Conservation (phyloP, 2,113 vertebrate genomes). For the Dasyurus viverrinus region DNA sequence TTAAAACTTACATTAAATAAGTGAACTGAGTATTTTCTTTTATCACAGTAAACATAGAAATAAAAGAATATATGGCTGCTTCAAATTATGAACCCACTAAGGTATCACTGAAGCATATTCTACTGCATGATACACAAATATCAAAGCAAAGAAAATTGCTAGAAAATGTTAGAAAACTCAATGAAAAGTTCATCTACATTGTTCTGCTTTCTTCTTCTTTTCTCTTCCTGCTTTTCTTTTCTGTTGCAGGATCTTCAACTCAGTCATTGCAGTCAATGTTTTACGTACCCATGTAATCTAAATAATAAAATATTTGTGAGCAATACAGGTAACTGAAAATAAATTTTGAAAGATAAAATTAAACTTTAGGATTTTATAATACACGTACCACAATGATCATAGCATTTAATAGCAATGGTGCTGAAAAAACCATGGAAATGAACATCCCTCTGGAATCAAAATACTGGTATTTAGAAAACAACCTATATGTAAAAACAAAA, state of each 20-base stretch:
- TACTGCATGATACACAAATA: not conserved
- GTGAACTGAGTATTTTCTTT: not conserved
- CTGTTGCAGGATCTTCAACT: conserved; percentile 90
- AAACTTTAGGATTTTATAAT: fast-evolving
- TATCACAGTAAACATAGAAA: not conserved
- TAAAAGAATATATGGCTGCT: not conserved
- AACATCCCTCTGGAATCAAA: conserved; percentile 99
- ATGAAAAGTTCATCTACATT: not conserved
- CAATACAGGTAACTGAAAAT: fast-evolving
- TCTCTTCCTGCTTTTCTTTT: conserved; percentile 85
- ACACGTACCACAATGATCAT: conserved; percentile 93
- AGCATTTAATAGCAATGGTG: conserved; percentile 92
- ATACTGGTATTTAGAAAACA: conserved; percentile 94
- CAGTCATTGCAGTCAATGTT: conserved; percentile 92
- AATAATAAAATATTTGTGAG: conserved; percentile 44
- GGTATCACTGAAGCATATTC: not conserved
- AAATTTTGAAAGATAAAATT: fast-evolving
- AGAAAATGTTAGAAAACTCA: conserved; percentile 7
- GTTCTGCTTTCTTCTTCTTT: conserved; percentile 82
- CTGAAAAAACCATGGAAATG: conserved; percentile 94
- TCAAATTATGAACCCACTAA: not conserved
- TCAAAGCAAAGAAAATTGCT: not conserved
- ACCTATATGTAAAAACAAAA: conserved; percentile 80
- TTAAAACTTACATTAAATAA: not conserved
- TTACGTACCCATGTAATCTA: conserved; percentile 93